Base-by-base conservation (phyloP, 2,888 invertebrate genomes). In the Microplitis manilae region DNA sequence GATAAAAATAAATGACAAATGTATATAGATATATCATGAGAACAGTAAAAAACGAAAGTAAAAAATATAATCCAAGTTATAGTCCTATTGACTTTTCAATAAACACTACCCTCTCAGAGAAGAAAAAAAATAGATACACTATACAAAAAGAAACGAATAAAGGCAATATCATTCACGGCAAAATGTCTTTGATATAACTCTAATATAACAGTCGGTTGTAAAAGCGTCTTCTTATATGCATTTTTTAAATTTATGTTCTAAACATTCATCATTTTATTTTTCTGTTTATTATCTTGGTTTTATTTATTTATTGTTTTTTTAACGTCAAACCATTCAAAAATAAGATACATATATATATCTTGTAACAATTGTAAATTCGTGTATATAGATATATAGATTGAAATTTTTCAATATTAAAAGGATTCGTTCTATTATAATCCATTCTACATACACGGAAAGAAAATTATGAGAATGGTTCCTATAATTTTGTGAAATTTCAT, bases 171-270 rank as follows among this genome's bases (percentile, higher is more conserved):
- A 50, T 50, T 50, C 50, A 8, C 13, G 9, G 50, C 50, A 13
- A 13, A 13, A 13, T 71, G 60, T 71, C 61, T 40, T 64, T 41
- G 41, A 64, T 65, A 73, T 62, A 41, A 73, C 39, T 17, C 20
- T 30, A 38, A 38, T 61, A 68, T 75, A 75, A 75, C 61, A 61
- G 30, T 39, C 1, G 40, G 40, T 59, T 68, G 62, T 75, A 75
- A 75, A 75, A 61, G 39, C 40, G 9, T 39, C 68, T 20, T 13
- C 13, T 15, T 8, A 20, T 6, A 20, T n/a, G 67, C 50, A 50
- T 50, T 9, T 13, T 50, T 13, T 9, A 30, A 62, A 64, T 64
- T 73, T 64, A 73, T 64, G 64, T 64, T 41, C 72, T 64, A 73
- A 73, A 8, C 50, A 50, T 50, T 50, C 50, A 13, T 50, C 50